Evolutionary conservation across 2,113 vertebrate species (phyloP).

Genomic region (Pheucticus melanocephalus): DNA sequence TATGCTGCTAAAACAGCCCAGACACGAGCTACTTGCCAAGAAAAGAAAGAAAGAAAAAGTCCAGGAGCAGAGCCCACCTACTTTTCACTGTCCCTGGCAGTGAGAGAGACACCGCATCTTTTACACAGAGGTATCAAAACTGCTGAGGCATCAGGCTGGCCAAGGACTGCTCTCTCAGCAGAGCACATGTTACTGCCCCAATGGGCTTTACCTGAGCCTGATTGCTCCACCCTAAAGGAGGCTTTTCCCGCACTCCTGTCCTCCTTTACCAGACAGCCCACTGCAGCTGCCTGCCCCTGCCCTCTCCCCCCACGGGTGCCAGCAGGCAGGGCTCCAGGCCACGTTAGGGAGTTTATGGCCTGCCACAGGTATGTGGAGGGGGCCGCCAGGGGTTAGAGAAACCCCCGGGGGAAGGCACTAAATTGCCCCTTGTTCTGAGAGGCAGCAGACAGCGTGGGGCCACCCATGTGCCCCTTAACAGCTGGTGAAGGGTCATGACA

Average conservation of each 20-base stretch:
- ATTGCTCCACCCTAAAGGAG: not conserved
- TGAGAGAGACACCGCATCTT: not conserved
- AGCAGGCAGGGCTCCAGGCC: not conserved
- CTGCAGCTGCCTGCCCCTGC: not conserved
- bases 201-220: not conserved
- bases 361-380: not conserved
- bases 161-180: not conserved
- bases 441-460: not conserved
- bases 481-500: not conserved
- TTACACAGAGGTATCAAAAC: not conserved
- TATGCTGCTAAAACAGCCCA: slow-evolving; percentile 9
- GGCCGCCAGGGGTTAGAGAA: not conserved
- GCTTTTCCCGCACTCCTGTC: not conserved
- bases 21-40: not conserved
- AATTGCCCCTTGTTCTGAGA: not conserved
- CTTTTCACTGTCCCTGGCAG: not conserved
- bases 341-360: not conserved
- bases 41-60: not conserved
- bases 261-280: not conserved
- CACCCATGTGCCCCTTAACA: not conserved
- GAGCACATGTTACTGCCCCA: rapidly evolving
- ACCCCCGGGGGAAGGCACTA: not conserved
- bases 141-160: not conserved
- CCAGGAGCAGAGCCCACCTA: not conserved
- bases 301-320: not conserved